A percentile compares a stretch with the other conserved stretches of the same genome.
Evolutionary conservation across 2,888 invertebrate genomes (phyloP).

Genomic region (Cerceris ruficornis): DNA sequence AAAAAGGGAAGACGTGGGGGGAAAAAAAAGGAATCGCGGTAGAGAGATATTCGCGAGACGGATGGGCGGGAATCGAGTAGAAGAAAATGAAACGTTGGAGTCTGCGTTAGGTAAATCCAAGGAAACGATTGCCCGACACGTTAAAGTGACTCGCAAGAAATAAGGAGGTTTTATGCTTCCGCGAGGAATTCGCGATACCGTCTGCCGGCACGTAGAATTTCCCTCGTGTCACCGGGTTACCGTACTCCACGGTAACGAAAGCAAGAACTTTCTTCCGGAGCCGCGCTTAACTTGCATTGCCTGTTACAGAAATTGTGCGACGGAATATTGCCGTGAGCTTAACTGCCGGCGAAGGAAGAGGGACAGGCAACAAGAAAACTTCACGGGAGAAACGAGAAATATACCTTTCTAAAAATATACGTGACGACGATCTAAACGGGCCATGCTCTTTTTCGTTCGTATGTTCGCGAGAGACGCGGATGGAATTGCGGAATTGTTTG

Average conservation of each 20-base stretch:
- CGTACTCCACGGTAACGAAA: conserved; percentile 46
- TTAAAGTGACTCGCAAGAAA: conserved; percentile 47
- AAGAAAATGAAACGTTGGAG: too few species aligned
- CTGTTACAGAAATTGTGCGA: conserved; percentile 48
- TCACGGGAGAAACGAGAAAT: conserved; percentile 26
- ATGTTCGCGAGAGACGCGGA: conserved; percentile 10
- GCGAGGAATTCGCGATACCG: conserved; percentile 50
- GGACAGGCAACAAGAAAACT: conserved; percentile 45
- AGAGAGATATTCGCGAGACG: too few species aligned
- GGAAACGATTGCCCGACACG: conserved; percentile 40
- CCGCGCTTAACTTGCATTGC: conserved; percentile 38
- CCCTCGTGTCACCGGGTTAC: conserved; percentile 55
- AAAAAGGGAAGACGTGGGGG: too few species aligned
- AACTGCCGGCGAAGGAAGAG: conserved; percentile 36
- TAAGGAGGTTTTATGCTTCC: conserved; percentile 55
- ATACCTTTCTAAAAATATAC: conserved; percentile 29
- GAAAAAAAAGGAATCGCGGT: too few species aligned
- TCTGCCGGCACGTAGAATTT: conserved; percentile 47
- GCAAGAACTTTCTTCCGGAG: conserved; percentile 47
- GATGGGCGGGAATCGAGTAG: too few species aligned
- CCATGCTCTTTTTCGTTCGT: conserved; percentile 15
- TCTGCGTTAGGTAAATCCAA: conserved; percentile 9
- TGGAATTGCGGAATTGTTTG: background rate
- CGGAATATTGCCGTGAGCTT: conserved; percentile 47
- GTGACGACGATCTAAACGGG: conserved; percentile 35